Evolutionary conservation across 2,113 vertebrate species (phyloP).

Genomic region (Narcine bancroftii): DNA sequence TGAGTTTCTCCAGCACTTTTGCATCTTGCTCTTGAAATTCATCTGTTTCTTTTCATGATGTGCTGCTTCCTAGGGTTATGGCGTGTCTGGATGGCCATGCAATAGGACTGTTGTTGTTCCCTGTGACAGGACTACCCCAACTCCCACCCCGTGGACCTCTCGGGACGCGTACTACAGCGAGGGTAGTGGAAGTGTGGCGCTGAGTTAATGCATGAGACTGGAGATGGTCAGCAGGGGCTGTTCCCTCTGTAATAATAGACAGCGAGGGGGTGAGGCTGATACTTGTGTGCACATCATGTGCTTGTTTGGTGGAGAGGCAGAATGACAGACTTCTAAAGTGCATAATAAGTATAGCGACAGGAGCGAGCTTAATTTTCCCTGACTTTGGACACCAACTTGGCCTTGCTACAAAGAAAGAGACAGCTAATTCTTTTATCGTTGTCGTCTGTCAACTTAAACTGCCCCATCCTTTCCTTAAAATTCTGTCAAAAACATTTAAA

Average conservation of each 20-base stretch:
- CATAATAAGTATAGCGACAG: not conserved
- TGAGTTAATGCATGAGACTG: not conserved
- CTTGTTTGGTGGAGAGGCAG: not conserved
- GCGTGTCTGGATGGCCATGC: not conserved
- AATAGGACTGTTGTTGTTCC: not conserved
- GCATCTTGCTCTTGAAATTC: no score
- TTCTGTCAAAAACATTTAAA: no score
- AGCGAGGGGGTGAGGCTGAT: not conserved
- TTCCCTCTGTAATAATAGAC: not conserved
- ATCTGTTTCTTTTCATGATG: no score
- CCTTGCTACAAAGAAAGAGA: not conserved
- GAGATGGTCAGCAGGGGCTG: not conserved
- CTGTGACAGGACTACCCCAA: not conserved
- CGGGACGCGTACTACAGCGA: not conserved
- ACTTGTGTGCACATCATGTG: not conserved
- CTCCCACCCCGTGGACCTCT: not conserved
- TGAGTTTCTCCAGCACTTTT: not conserved
- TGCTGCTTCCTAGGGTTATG: no score
- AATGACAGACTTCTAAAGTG: not conserved
- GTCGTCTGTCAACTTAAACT: no score
- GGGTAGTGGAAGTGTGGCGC: not conserved
- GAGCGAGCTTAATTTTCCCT: not conserved
- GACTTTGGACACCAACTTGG: not conserved
- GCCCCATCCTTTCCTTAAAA: no score
- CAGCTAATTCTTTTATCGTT: not conserved